Evolutionary conservation across 2,113 vertebrate genomes (phyloP).

Genomic region (Vicugna pacos): DNA sequence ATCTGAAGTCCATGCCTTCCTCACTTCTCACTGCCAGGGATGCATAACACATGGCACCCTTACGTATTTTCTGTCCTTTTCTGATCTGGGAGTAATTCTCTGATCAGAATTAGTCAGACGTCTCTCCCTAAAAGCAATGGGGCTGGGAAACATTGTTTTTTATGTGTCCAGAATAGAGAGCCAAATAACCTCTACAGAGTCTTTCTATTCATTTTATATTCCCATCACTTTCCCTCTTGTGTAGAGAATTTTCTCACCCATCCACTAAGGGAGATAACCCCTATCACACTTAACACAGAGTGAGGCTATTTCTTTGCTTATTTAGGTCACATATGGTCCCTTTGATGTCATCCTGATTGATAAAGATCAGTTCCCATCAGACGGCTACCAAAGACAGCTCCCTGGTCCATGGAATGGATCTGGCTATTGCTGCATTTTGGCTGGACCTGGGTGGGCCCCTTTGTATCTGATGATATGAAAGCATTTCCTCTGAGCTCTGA

Average conservation of each 20-base stretch:
- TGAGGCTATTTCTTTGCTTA: neutral
- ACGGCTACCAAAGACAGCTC: neutral
- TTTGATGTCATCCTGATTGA: neutral
- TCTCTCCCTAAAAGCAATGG: neutral
- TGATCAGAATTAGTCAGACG: neutral
- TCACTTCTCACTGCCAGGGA: too few species aligned
- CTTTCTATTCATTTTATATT: neutral
- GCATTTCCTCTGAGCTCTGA: neutral
- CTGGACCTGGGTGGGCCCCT: slow-evolving; percentile 14
- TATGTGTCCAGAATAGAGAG: neutral
- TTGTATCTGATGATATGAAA: slow-evolving; percentile 21
- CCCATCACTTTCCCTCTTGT: neutral
- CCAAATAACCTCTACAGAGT: neutral
- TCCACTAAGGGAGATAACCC: neutral
- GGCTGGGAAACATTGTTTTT: neutral
- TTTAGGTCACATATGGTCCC: neutral
- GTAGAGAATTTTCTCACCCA: neutral
- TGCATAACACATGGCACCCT: neutral
- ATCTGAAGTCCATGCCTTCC: neutral
- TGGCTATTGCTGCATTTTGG: slow-evolving; percentile 16
- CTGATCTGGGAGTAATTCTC: neutral
- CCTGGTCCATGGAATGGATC: neutral
- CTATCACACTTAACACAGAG: neutral
- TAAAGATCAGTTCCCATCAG: slow-evolving; percentile 44
- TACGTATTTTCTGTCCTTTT: neutral